phyloP scores from a whole-genome alignment of 2,113 vertebrate genomes.

The Poeciliopsis turrubarensis region DNA sequence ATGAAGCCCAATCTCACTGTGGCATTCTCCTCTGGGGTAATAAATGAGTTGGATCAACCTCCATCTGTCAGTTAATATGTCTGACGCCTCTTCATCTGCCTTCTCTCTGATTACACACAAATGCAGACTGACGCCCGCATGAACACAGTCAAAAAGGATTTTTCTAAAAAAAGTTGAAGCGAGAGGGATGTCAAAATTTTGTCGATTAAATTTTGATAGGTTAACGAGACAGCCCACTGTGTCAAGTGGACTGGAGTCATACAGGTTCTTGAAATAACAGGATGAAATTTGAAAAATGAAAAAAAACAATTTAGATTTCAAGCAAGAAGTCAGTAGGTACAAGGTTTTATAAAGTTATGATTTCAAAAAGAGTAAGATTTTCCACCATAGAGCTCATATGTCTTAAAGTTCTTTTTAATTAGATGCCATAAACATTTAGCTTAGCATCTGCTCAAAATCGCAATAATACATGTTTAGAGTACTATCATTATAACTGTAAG shows the following conservation, averaged over 20 bases:
- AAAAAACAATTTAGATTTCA: neutral
- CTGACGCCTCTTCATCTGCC: conserved; percentile 95
- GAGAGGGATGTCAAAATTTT: conserved; percentile 49
- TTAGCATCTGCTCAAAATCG: neutral
- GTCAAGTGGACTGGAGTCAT: conserved; percentile 32
- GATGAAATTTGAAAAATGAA: neutral
- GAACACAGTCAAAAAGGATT: conserved; percentile 45
- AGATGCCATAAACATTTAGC: neutral
- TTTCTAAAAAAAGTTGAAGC: conserved; percentile 48
- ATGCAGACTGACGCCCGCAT: conserved; percentile 39
- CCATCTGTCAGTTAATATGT: conserved; percentile 99
- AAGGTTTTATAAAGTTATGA: neutral
- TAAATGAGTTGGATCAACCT: conserved; percentile 99
- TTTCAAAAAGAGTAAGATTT: neutral
- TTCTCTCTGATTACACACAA: conserved; percentile 80
- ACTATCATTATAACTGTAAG: neutral
- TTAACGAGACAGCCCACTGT: conserved; percentile 25
- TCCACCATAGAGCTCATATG: neutral
- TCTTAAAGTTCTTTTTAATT: neutral
- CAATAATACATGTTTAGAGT: neutral
- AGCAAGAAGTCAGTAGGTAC: neutral
- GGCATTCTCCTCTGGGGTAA: conserved; percentile 99
- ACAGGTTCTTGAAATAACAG: neutral
- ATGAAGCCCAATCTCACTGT: conserved; percentile 99
- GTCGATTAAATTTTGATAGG: conserved; percentile 51